A percentile compares a stretch with the other conserved stretches of the same genome.
These are phyloP conservation scores for Temnothorax nylanderi DNA, from an alignment of 1,140 invertebrate genomes.

Conservation along the genomic window DNA sequence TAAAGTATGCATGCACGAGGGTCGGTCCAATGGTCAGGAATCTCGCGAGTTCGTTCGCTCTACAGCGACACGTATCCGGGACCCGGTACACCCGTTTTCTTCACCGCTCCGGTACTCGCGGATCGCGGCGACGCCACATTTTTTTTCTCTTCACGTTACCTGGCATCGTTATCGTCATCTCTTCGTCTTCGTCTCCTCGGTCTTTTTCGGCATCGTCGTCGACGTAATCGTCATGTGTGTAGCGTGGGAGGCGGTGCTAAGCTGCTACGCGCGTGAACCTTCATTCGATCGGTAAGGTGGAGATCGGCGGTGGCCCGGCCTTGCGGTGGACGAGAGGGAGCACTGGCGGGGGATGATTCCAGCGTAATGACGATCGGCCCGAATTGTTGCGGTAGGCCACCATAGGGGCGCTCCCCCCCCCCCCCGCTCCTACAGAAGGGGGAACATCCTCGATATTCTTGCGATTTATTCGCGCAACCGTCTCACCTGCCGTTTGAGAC, in stretches of 20 bases:
- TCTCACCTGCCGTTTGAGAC: neutral
- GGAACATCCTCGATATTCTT: slow-evolving; percentile 31
- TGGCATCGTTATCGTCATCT: slow-evolving; percentile 1
- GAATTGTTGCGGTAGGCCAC: slow-evolving; percentile 71
- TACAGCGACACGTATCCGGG: slow-evolving; percentile 73
- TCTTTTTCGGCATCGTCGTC: neutral
- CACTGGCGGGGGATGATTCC: slow-evolving; percentile 62
- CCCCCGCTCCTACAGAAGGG: slow-evolving; percentile 37
- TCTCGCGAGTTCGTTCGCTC: slow-evolving; percentile 72
- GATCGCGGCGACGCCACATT: slow-evolving; percentile 21
- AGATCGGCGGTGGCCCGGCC: slow-evolving; percentile 47
- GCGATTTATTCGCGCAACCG: neutral
- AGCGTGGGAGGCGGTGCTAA: slow-evolving; percentile 43
- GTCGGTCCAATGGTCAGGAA: slow-evolving; percentile 76
- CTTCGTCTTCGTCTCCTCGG: neutral
- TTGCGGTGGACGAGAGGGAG: slow-evolving; percentile 26
- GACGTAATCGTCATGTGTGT: slow-evolving; percentile 50
- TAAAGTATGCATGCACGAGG: slow-evolving; percentile 79
- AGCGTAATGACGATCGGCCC: slow-evolving; percentile 72
- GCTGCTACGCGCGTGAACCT: slow-evolving; percentile 60
- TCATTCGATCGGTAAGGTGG: slow-evolving; percentile 65
- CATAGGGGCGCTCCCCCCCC: slow-evolving; percentile 49
- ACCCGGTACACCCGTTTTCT: slow-evolving; percentile 30
- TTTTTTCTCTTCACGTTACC: neutral
- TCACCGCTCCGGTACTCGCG: slow-evolving; percentile 27